A percentile compares a stretch with the other conserved stretches of the same genome.
Evolutionary conservation across 2,797 vertebrate species (phyloP).

Genomic region (Megaceryle alcyon): DNA sequence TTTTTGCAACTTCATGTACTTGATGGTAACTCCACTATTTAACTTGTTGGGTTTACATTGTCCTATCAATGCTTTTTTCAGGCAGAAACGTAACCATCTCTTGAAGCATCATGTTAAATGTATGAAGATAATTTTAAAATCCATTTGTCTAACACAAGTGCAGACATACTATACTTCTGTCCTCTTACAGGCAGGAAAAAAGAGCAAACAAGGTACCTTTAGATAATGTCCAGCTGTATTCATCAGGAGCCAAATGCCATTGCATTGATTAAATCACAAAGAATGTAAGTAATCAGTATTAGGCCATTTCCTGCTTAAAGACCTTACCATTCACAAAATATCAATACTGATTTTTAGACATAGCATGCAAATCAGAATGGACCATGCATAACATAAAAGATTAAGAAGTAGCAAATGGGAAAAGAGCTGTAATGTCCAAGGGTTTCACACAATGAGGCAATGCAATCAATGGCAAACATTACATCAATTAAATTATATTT

Average conservation of each 20-base stretch:
- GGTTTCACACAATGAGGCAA: neutral
- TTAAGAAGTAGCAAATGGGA: neutral
- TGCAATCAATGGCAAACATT: neutral
- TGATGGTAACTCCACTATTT: neutral
- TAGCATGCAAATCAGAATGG: slow-evolving; percentile 28
- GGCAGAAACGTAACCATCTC: neutral
- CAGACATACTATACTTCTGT: neutral
- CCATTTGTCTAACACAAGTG: neutral
- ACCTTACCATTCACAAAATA: neutral
- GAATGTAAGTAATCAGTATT: neutral
- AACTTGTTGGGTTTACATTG: neutral
- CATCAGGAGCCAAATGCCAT: neutral
- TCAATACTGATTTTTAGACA: neutral
- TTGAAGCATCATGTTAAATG: neutral
- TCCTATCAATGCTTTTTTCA: neutral
- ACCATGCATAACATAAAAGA: neutral
- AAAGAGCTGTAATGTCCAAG: neutral
- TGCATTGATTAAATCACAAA: neutral
- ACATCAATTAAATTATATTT: neutral
- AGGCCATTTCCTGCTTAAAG: neutral
- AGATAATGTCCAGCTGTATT: neutral
- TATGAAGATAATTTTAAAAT: neutral
- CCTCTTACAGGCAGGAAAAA: neutral
- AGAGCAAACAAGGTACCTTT: neutral
- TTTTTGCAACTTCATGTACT: neutral